Evolutionary conservation across 2,797 vertebrate genomes (phyloP), one percentile per base, ranked within the genome.

Genomic region (Aulostomus chinensis): DNA sequence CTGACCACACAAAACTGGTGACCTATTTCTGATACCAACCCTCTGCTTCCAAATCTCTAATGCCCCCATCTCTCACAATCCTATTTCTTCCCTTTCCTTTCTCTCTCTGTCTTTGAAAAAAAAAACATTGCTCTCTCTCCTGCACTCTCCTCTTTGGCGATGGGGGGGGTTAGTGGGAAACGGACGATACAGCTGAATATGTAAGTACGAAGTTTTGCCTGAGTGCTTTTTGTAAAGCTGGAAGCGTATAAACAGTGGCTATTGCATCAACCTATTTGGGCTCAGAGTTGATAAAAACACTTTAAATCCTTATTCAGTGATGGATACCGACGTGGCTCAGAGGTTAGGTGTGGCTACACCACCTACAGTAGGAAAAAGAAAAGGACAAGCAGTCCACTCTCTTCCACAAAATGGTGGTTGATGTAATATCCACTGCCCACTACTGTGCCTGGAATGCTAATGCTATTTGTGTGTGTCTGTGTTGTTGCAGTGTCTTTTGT

Each of bases 101-200:
- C 45, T 83, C 46, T 65, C 31, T 74, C 57, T 89, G 80, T 34
- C 37, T 65, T 59, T 54, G 42, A 39, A 60, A 61, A 67, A 51
- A 58, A 41, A 67, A 47, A 55, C 22, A 59, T 70, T 84, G 89
- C 88, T 77, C 57, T 83, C 81, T 80, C 84, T 77, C 79, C 68
- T 79, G 75, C 84, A n/a, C 74, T 82, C 82, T 84, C 75, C 83
- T 82, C 73, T 89, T 66, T 89, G 85, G 76, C 60, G 83, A 71
- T n/a, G 83, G 76, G 78, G 68, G 81, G 85, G 80, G 80, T 85
- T 89, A 99, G 97, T 99, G 96, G 97, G 96, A 98, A 93, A 96
- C 84, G 83, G 97, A 99, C 87, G 94, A 98, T 88, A 98, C 94
- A 21, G 96, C 96, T 42, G 96, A 99, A 93, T 99, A 99, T 42